Evolutionary conservation across 2,888 invertebrate species (phyloP).

Genomic region (Minunthozetes semirufus): DNA sequence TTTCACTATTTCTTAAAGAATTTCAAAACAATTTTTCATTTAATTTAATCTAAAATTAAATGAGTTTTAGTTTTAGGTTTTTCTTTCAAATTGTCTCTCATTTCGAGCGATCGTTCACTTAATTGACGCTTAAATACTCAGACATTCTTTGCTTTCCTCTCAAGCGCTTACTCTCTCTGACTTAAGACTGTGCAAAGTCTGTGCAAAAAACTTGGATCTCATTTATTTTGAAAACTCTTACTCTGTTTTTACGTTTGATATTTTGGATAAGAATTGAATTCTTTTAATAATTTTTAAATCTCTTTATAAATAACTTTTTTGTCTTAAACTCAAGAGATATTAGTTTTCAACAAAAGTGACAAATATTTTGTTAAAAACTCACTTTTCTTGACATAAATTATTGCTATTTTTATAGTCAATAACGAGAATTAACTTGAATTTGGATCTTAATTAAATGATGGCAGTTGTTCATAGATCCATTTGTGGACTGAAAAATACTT

Average conservation of each 20-base stretch:
- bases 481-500: too few species aligned
- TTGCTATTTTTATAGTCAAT: too few species aligned
- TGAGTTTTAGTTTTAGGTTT: slow-evolving; percentile 1
- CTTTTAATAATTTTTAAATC: neutral
- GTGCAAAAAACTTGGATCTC: too few species aligned
- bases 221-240: too few species aligned
- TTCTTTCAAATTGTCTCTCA: neutral
- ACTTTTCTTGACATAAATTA: neutral
- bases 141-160: neutral
- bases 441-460: too few species aligned
- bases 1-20: neutral
- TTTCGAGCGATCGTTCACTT: neutral
- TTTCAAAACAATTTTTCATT: neutral
- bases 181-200: too few species aligned
- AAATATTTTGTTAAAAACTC: neutral
- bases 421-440: too few species aligned
- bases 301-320: neutral
- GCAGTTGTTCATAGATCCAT: too few species aligned
- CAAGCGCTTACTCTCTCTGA: neutral
- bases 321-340: neutral
- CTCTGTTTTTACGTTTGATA: neutral
- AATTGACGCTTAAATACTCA: slow-evolving; percentile 2
- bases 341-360: slow-evolving; percentile 1
- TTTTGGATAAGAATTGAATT: neutral
- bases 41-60: neutral